Percentiles rank a stretch among this genome's conserved stretches.
Evolutionary conservation across 1,140 invertebrate genomes (phyloP).

Genomic region (Aphelenchoides avenae): DNA sequence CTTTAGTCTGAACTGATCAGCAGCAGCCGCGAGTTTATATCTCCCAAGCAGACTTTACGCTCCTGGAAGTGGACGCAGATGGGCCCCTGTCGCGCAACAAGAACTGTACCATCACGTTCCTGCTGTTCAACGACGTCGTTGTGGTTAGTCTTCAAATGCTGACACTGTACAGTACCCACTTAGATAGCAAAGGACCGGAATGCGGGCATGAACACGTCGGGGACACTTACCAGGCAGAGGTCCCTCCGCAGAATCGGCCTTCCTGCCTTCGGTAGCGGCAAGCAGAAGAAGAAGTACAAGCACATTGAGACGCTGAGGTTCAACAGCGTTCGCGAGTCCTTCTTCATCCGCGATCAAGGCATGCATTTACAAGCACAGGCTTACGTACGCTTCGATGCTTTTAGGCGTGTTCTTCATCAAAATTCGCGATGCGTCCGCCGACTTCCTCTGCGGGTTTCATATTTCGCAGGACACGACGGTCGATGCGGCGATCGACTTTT

Average conservation of each 20-base stretch:
- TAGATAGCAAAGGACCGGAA: constrained; percentile 27
- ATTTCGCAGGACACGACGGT: too few species aligned
- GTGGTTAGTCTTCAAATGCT: too few species aligned
- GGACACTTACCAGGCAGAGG: constrained; percentile 24
- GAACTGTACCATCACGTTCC: constrained; percentile 24
- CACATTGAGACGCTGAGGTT: constrained; percentile 20
- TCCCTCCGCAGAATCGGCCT: constrained; percentile 23
- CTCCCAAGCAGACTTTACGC: constrained; percentile 24
- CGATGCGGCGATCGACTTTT: too few species aligned
- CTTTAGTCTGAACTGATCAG: constrained; percentile 23
- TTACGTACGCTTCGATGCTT: too few species aligned
- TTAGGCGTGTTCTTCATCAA: too few species aligned
- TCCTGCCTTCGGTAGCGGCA: constrained; percentile 16
- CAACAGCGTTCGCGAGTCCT: too few species aligned
- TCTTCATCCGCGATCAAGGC: too few species aligned
- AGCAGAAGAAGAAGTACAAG: constrained; percentile 27
- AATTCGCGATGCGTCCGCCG: too few species aligned
- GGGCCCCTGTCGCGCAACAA: constrained; percentile 31
- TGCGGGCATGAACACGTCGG: neutral
- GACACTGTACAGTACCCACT: constrained; percentile 3
- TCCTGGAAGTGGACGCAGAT: constrained; percentile 26
- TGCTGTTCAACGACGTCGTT: constrained; percentile 37
- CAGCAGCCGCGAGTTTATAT: constrained; percentile 24
- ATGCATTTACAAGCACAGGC: too few species aligned
- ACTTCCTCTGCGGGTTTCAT: too few species aligned